Conservation (phyloP, 2,113 vertebrate species). For the Bostrychus sinensis region DNA sequence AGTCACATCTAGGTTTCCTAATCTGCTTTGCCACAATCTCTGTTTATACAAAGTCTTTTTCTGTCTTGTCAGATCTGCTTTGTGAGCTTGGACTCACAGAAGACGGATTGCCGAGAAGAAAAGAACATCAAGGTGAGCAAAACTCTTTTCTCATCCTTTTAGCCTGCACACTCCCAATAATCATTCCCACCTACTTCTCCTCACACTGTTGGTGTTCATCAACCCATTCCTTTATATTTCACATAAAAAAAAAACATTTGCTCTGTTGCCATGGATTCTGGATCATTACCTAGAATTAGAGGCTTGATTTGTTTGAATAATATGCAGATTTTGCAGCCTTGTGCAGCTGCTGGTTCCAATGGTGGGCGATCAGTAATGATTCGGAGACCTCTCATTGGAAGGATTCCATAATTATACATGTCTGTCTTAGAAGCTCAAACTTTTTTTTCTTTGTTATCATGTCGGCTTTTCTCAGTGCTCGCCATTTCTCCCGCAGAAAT, state of each 20-base stretch:
- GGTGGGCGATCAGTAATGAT: constrained; percentile 33
- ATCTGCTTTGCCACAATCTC: not conserved
- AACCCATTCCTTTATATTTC: constrained; percentile 33
- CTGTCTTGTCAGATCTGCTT: constrained; percentile 88
- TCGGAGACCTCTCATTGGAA: constrained; percentile 27
- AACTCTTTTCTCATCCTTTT: not conserved
- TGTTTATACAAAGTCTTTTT: not conserved
- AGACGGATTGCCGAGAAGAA: constrained; percentile 78
- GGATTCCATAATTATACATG: constrained; percentile 28
- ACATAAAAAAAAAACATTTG: constrained; percentile 20
- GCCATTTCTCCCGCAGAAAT: constrained; percentile 79
- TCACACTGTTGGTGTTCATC: constrained; percentile 9
- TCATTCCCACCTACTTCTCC: constrained; percentile 21
- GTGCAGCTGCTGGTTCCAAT: constrained; percentile 30
- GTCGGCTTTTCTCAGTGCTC: constrained; percentile 28
- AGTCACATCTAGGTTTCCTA: not conserved
- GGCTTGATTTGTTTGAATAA: constrained; percentile 54
- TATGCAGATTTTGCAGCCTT: constrained; percentile 47
- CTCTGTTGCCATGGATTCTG: constrained; percentile 64
- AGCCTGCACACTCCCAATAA: not conserved
- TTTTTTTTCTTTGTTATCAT: constrained; percentile 12
- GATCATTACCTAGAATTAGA: constrained; percentile 58
- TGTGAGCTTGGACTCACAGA: constrained; percentile 87
- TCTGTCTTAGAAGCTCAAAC: constrained; percentile 27
- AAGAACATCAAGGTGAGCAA: constrained; percentile 80